phyloP scores from a whole-genome alignment of 2,888 invertebrate genomes.

The Malthinus seriepunctatus region DNA sequence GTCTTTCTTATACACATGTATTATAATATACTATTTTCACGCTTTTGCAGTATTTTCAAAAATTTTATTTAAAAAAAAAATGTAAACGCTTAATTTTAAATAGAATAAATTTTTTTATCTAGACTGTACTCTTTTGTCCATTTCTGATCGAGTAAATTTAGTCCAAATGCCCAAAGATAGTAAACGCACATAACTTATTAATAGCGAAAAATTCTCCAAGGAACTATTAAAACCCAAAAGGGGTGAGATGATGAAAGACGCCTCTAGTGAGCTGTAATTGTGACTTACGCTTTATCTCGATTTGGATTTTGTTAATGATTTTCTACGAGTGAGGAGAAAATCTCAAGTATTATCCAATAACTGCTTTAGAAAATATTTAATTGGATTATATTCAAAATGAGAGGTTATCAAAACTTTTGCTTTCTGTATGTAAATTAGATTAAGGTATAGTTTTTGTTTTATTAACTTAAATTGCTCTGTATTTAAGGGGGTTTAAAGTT shows the following conservation, averaged over 20 bases:
- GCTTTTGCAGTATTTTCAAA: no score
- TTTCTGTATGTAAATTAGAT: slow-evolving; percentile 25
- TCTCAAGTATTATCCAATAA: slow-evolving; percentile 34
- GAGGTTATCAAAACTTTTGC: slow-evolving; percentile 27
- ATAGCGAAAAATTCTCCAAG: slow-evolving; percentile 25
- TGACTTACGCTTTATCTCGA: slow-evolving; percentile 29
- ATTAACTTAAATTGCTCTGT: slow-evolving; percentile 7
- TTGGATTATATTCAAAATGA: slow-evolving; percentile 22
- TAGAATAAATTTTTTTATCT: no score
- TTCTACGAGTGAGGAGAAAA: slow-evolving; percentile 29
- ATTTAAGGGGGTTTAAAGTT: not conserved
- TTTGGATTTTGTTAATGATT: slow-evolving; percentile 30
- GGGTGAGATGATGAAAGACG: slow-evolving; percentile 36
- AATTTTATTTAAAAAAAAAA: no score
- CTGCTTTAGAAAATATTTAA: slow-evolving; percentile 28
- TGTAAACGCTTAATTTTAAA: no score
- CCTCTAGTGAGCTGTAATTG: slow-evolving; percentile 35
- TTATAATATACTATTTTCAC: no score
- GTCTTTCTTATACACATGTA: no score
- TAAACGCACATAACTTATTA: slow-evolving; percentile 8
- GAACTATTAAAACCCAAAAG: slow-evolving; percentile 34
- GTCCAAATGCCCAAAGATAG: no score
- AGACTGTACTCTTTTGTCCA: no score
- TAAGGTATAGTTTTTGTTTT: slow-evolving; percentile 15
- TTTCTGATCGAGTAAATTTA: no score